Evolutionary conservation across 2,888 invertebrate genomes (phyloP).

Genomic region (Cryptus viduatorius): DNA sequence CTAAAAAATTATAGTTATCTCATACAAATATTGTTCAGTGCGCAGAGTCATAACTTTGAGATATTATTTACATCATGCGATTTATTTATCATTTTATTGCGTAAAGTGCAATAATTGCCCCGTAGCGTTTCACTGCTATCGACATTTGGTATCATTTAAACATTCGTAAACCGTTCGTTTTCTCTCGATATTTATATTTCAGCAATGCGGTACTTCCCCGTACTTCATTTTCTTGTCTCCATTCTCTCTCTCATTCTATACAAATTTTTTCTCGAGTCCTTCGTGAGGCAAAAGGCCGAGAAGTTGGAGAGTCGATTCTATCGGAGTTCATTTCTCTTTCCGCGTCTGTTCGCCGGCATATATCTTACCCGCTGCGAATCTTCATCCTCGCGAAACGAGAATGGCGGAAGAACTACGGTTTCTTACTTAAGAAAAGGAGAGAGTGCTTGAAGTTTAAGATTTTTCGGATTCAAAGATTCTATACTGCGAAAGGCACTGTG

Average conservation of each 20-base stretch:
- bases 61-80: too few species aligned
- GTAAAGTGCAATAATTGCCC: too few species aligned
- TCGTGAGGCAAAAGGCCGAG: constrained; percentile 53
- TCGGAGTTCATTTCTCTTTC: constrained; percentile 55
- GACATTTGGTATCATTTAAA: too few species aligned
- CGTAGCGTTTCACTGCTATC: too few species aligned
- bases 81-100: too few species aligned
- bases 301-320: constrained; percentile 72
- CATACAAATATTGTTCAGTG: too few species aligned
- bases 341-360: constrained; percentile 47
- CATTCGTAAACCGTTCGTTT: too few species aligned
- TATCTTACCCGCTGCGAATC: constrained; percentile 68
- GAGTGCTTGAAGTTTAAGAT: constrained; percentile 52
- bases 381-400: constrained; percentile 60
- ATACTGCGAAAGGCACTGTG: constrained; percentile 44
- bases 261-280: constrained; percentile 14
- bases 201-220: constrained; percentile 1
- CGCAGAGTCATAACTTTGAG: too few species aligned
- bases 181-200: background rate
- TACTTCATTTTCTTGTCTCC: constrained; percentile 39
- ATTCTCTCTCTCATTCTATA: constrained; percentile 32
- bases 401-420: constrained; percentile 57
- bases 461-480: constrained; percentile 66
- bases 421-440: constrained; percentile 40
- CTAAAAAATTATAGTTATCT: too few species aligned